phyloP scores from a whole-genome alignment of 1,140 invertebrate species.

The Euura saliciscinereae region DNA sequence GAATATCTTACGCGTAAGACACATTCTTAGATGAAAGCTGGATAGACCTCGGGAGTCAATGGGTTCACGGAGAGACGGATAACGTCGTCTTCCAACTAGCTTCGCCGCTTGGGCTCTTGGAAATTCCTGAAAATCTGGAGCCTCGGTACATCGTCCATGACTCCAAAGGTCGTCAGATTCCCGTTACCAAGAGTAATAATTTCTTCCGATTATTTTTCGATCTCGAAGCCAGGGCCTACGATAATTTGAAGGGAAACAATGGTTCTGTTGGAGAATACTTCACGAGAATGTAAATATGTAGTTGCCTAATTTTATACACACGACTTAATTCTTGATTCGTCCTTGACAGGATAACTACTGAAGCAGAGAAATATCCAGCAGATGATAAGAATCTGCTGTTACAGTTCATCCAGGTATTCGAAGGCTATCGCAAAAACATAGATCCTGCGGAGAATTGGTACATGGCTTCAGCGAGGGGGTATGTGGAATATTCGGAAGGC shows the following conservation, averaged over 20 bases:
- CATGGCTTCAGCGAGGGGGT: constrained; percentile 63
- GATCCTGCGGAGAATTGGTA: constrained; percentile 59
- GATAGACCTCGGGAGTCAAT: constrained; percentile 60
- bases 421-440: not conserved
- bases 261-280: constrained; percentile 59
- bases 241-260: constrained; percentile 36
- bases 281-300: constrained; percentile 47
- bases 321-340: not conserved
- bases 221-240: constrained; percentile 28
- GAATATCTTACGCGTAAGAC: constrained; percentile 11
- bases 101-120: constrained; percentile 16
- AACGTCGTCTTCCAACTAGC: constrained; percentile 45
- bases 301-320: not conserved
- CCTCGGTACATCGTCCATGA: not conserved
- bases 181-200: constrained; percentile 34
- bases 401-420: not conserved
- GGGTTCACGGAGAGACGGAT: constrained; percentile 56
- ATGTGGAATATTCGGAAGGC: constrained; percentile 64
- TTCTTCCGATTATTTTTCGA: constrained; percentile 36
- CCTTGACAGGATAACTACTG: not conserved
- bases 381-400: not conserved
- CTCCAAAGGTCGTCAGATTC: constrained; percentile 19
- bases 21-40: constrained; percentile 30
- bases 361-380: not conserved
- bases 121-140: not conserved